Evolutionary conservation across 2,888 invertebrate species (phyloP).

Genomic region (Lypha dubia): DNA sequence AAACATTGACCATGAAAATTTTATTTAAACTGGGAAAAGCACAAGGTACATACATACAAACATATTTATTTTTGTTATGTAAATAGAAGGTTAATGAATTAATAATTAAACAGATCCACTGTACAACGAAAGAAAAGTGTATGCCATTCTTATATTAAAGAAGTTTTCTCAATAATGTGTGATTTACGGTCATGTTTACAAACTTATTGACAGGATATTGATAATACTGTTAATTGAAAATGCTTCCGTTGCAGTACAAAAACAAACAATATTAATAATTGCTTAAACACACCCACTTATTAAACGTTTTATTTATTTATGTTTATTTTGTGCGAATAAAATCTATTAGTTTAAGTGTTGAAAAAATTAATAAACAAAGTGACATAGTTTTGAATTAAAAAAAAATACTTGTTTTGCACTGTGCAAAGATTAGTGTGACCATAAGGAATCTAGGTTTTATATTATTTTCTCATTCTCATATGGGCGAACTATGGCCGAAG

Average conservation of each 20-base stretch:
- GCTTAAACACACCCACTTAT: background rate
- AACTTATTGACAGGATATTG: background rate
- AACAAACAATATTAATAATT: background rate
- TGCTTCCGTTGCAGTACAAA: background rate
- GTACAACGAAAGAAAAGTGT: background rate
- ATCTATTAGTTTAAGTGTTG: background rate
- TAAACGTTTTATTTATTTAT: background rate
- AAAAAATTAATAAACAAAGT: background rate
- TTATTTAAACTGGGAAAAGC: background rate
- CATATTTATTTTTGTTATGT: too few species aligned
- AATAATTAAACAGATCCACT: background rate
- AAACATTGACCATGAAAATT: slow-evolving; percentile 35
- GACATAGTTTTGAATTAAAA: too few species aligned
- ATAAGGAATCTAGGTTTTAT: too few species aligned
- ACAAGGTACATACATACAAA: background rate
- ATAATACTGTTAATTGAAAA: background rate
- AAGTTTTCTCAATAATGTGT: background rate
- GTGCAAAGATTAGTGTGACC: background rate
- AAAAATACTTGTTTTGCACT: background rate
- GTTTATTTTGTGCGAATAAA: background rate
- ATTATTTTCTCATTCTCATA: too few species aligned
- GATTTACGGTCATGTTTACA: background rate
- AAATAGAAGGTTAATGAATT: slow-evolving; percentile 7
- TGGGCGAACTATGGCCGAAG: too few species aligned
- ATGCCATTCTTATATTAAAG: too few species aligned